Percentiles rank a stretch among this genome's conserved stretches.
phyloP scores from a whole-genome alignment of 2,797 vertebrate species.

The Cichlasoma orientale region DNA sequence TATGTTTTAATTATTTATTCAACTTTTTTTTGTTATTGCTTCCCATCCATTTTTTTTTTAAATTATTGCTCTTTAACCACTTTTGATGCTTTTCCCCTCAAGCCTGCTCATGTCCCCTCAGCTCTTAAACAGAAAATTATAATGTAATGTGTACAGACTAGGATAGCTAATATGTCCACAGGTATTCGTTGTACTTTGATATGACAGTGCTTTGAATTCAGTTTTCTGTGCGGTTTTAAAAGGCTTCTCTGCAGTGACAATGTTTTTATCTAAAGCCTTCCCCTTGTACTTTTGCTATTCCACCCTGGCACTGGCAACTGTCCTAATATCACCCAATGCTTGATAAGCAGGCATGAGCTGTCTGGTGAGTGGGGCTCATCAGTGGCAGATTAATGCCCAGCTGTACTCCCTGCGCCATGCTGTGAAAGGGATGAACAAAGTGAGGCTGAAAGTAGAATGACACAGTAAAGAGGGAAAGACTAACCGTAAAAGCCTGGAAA shows the following conservation, averaged over 20 bases:
- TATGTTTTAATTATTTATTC: no score
- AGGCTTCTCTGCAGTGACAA: neutral
- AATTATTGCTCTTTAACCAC: neutral
- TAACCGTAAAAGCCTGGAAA: slow-evolving; percentile 32
- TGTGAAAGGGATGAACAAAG: slow-evolving; percentile 47
- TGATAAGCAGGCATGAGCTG: slow-evolving; percentile 59
- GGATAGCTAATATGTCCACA: neutral
- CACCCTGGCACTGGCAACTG: slow-evolving; percentile 24
- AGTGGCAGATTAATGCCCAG: slow-evolving; percentile 71
- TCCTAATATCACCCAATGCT: slow-evolving; percentile 53
- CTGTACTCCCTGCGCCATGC: slow-evolving; percentile 39
- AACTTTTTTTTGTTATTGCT: neutral
- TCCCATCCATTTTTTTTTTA: neutral
- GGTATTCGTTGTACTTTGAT: neutral
- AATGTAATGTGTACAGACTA: neutral
- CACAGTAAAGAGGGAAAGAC: slow-evolving; percentile 44
- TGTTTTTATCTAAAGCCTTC: slow-evolving; percentile 21
- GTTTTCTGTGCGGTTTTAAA: slow-evolving; percentile 16
- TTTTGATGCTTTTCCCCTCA: neutral
- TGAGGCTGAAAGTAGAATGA: slow-evolving; percentile 22
- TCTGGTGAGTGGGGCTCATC: slow-evolving; percentile 60
- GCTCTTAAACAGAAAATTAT: neutral
- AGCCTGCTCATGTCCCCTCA: neutral
- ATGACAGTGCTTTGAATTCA: neutral
- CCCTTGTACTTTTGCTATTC: slow-evolving; percentile 11